Evolutionary conservation across 2,888 invertebrate genomes (phyloP), one percentile per base, ranked within the genome.

Genomic region (Microctonus hyperodae): DNA sequence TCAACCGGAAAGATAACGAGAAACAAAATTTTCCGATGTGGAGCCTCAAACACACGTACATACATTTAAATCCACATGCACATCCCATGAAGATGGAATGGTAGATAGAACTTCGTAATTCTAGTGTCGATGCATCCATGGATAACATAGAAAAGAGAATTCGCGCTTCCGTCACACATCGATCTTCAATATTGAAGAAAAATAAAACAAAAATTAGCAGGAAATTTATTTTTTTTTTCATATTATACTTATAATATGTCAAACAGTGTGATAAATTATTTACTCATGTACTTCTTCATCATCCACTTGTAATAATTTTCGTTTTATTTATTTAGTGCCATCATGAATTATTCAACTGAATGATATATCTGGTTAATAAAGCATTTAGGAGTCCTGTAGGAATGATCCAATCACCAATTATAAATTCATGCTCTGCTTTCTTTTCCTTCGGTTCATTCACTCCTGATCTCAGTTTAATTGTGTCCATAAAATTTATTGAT

Each of bases 1-100:
- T 66, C 44, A 55, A 58, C 48, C 59, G 48, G 22, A 55, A 44
- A 58, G 23, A 65, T 48, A 65, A 40, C 56, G 51, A 51, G 57
- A 37, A 60, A 48, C 59, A 48, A 60, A 60, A 60, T 60, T 60
- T 44, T 48, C 16, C 59, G 28, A 44, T 22, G 20, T 48, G 20
- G 6, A 44, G 20, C 44, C n/a, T 44, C 44, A 20, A 3, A 44
- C 44, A 44, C 16, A 44, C 25, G 53, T 10, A 13, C 23, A 50
- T 16, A 50, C 23, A 23, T 11, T 22, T 22, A 23, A 5, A 53
- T 53, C 13, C 2, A 53, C 53, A 11, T 28, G 13, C 7, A 37
- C 22, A 20, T 20, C 22, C 9, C 13, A 40, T 58, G 11, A 16
- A 16, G 16, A 44, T 20, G 16, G 44, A 7, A 44, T n/a, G 6